These are phyloP conservation scores for Presbytis comata DNA, from an alignment of 2,797 vertebrate species.

Conservation along the genomic window DNA sequence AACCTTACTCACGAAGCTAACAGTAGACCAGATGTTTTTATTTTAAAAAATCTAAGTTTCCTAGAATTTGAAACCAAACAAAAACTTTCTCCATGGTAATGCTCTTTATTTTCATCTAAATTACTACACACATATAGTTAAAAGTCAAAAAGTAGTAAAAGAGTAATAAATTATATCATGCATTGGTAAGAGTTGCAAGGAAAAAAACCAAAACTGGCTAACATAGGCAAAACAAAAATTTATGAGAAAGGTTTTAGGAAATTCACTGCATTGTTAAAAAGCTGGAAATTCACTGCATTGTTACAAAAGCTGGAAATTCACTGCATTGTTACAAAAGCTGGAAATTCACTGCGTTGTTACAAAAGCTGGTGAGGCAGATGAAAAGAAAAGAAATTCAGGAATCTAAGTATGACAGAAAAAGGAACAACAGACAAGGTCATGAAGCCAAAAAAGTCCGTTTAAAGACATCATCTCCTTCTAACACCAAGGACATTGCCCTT, in stretches of 20 bases:
- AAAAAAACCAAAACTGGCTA: not conserved
- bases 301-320: not conserved
- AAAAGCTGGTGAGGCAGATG: not conserved
- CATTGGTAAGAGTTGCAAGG: not conserved
- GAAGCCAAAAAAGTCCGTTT: not conserved
- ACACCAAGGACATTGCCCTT: accelerated
- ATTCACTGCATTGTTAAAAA: not conserved
- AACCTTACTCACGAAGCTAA: not conserved
- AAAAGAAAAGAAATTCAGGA: not conserved
- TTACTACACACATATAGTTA: not conserved
- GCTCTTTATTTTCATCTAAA: not conserved
- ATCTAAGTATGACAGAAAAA: not conserved
- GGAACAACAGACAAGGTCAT: not conserved
- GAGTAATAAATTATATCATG: not conserved
- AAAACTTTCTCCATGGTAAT: not conserved
- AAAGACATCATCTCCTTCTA: not conserved
- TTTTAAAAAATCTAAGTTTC: not conserved
- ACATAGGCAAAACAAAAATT: slow-evolving; percentile 6
- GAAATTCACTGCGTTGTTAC: not conserved
- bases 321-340: not conserved
- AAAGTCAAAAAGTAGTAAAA: not conserved
- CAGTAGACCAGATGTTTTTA: not conserved
- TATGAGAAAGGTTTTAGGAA: not conserved
- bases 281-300: not conserved
- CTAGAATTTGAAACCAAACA: not conserved